These are phyloP conservation scores for Malurus elegans DNA, from an alignment of 2,113 vertebrate species.

Conservation along the genomic window DNA sequence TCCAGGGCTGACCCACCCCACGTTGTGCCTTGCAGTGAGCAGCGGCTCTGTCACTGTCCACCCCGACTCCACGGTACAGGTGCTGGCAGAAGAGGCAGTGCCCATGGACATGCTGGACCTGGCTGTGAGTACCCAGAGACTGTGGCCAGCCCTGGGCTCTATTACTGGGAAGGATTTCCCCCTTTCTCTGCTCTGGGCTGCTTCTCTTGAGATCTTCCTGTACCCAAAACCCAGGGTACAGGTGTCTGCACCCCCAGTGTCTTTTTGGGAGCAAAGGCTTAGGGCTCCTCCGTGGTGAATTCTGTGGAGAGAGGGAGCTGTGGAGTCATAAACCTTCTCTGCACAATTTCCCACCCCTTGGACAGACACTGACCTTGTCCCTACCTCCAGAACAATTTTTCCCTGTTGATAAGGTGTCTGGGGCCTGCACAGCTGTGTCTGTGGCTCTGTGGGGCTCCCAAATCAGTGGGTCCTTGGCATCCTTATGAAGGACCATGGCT, in stretches of 20 bases:
- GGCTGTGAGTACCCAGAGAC: slow-evolving; percentile 72
- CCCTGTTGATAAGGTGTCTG: not conserved
- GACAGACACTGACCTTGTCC: not conserved
- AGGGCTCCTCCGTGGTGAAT: not conserved
- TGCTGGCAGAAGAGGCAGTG: slow-evolving; percentile 88
- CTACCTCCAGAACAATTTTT: not conserved
- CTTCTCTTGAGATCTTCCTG: not conserved
- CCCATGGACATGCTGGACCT: slow-evolving; percentile 88
- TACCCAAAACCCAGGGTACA: not conserved
- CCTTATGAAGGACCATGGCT: accelerated
- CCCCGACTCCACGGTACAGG: slow-evolving; percentile 88
- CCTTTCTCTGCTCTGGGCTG: accelerated
- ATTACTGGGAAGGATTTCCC: accelerated
- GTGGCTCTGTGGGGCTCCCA: not conserved
- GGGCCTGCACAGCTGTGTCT: not conserved
- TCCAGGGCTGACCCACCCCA: not conserved
- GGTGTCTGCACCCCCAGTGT: not conserved
- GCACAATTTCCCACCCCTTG: not conserved
- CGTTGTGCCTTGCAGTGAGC: slow-evolving; percentile 77
- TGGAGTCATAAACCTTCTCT: accelerated
- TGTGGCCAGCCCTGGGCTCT: not conserved
- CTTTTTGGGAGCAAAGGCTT: not conserved
- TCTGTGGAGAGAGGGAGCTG: not conserved
- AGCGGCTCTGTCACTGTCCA: slow-evolving; percentile 91
- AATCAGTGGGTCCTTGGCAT: not conserved